phyloP scores from a whole-genome alignment of 2,888 invertebrate genomes.

The Dorcus hopei region DNA sequence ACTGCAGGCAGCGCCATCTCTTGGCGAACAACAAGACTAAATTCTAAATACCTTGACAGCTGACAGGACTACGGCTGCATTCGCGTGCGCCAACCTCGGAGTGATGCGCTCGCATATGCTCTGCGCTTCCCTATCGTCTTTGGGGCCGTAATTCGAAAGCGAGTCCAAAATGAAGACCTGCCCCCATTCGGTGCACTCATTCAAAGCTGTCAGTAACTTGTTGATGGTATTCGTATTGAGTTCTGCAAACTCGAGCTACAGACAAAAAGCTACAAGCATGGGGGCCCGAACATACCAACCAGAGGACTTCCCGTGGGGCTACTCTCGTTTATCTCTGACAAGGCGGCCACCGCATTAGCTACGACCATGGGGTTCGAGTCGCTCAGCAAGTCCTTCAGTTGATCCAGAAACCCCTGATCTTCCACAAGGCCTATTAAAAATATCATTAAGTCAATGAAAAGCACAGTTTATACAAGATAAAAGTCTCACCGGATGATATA shows the following conservation, averaged over 20 bases:
- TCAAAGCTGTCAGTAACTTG: conserved; percentile 94
- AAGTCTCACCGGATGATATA: conserved; percentile 66
- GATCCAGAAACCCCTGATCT: conserved; percentile 95
- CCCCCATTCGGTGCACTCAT: conserved; percentile 99
- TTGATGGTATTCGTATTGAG: conserved; percentile 98
- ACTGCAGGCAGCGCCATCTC: too few species aligned
- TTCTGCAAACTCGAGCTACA: conserved; percentile 52
- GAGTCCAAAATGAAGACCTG: conserved; percentile 99
- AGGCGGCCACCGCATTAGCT: conserved; percentile 97
- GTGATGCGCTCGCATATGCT: conserved; percentile 98
- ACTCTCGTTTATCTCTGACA: conserved; percentile 97
- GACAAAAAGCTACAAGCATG: not conserved
- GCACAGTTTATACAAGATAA: conserved; percentile 36
- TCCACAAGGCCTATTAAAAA: conserved; percentile 49
- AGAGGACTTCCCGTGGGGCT: conserved; percentile 92
- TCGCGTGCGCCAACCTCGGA: conserved; percentile 95
- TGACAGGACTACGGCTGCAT: conserved; percentile 97
- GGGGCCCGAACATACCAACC: conserved; percentile 58
- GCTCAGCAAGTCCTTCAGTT: conserved; percentile 92
- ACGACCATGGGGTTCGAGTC: conserved; percentile 99
- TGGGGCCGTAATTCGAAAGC: conserved; percentile 92
- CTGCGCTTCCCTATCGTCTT: conserved; percentile 97
- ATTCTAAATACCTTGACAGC: conserved; percentile 79
- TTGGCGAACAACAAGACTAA: not conserved
- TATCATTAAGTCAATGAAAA: not conserved